Conservation (phyloP, 2,113 vertebrate genomes). For the Syngnathus typhle region DNA sequence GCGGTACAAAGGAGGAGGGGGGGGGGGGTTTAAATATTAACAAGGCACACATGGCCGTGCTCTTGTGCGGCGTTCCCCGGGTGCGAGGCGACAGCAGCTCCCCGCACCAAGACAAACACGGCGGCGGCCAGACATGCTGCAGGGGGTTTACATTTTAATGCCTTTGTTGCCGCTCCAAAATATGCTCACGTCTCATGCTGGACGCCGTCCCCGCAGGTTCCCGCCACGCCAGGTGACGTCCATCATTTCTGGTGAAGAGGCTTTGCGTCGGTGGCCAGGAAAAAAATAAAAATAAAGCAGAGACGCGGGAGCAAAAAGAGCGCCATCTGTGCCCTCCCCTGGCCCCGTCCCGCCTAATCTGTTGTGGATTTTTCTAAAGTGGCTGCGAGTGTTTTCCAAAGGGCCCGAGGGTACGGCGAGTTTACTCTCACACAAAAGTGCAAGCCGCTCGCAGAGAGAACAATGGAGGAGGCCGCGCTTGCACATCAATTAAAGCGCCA, state of each 20-base stretch:
- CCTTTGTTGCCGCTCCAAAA: conserved; percentile 80
- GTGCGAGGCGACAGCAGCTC: conserved; percentile 70
- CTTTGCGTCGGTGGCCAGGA: not conserved
- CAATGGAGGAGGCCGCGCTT: not conserved
- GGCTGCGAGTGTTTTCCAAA: conserved; percentile 22
- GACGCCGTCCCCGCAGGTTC: conserved; percentile 67
- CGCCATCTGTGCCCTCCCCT: conserved; percentile 53
- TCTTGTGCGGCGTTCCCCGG: conserved; percentile 64
- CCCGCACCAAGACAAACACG: conserved; percentile 71
- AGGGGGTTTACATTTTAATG: conserved; percentile 78
- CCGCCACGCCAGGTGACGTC: conserved; percentile 66
- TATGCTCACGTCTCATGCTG: conserved; percentile 76
- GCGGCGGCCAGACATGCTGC: conserved; percentile 73
- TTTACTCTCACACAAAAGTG: conserved; percentile 4
- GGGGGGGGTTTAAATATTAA: conserved; percentile 77
- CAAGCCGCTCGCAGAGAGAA: conserved; percentile 4
- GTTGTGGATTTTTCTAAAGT: conserved; percentile 43
- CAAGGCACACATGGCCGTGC: conserved; percentile 77
- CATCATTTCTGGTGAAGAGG: conserved; percentile 42
- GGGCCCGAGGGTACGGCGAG: not conserved
- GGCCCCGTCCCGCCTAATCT: conserved; percentile 39
- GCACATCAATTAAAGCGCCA: not conserved
- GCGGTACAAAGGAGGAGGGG: not conserved
- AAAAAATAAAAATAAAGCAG: conserved; percentile 3
- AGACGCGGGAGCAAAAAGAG: conserved; percentile 11